phyloP scores from a whole-genome alignment of 2,888 invertebrate species.

The Athalia circularis region DNA sequence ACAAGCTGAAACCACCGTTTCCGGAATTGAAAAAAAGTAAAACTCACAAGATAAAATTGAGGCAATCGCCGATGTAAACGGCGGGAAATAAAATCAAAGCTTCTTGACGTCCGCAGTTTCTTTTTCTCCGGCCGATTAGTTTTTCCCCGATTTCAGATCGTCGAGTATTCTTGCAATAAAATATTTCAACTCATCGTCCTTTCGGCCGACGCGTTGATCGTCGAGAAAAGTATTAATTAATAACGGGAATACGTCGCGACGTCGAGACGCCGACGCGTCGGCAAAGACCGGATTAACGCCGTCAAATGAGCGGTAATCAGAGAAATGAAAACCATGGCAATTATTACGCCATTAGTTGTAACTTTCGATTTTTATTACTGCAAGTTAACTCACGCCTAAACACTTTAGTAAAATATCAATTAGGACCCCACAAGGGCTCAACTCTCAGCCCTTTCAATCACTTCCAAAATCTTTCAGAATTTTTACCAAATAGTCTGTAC shows the following conservation, averaged over 20 bases:
- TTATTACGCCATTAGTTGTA: constrained; percentile 18
- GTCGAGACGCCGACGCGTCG: constrained; percentile 32
- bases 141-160: no score
- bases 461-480: no score
- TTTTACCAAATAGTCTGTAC: background rate
- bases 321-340: constrained; percentile 19
- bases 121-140: no score
- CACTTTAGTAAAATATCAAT: no score
- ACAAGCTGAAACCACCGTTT: background rate
- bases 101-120: no score
- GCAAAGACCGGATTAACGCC: constrained; percentile 27
- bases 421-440: no score
- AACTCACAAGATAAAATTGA: constrained; percentile 25
- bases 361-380: no score
- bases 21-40: constrained; percentile 31
- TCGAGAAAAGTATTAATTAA: background rate
- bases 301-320: constrained; percentile 34
- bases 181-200: background rate
- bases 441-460: no score
- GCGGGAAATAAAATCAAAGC: background rate
- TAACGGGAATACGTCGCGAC: background rate
- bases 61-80: constrained; percentile 4
- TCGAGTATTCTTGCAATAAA: no score
- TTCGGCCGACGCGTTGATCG: background rate
- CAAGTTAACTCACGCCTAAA: no score